Base-by-base conservation (phyloP, 2,888 invertebrate genomes). In the Caradrina kadenii region DNA sequence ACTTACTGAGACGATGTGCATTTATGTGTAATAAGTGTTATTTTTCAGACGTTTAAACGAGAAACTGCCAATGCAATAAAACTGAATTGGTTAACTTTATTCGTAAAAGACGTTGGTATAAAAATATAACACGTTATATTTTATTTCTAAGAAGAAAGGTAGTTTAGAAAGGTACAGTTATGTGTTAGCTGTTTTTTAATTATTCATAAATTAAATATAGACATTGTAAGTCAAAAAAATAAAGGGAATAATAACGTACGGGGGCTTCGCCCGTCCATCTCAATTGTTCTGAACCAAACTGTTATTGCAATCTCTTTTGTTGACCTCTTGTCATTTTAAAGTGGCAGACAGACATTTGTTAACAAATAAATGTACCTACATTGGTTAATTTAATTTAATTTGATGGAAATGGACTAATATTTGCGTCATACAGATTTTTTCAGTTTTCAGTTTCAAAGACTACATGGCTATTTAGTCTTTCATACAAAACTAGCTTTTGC, bases 1-100 rank as follows among this genome's bases (percentile, higher is more conserved):
- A 88, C 88, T 88, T 89, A 89, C 86, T 82, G 85, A 83, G 83
- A 83, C 83, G 86, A 86, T 86, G 80, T 85, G 84, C 86, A 86
- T 88, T 89, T 88, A 87, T 82, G 82, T 83, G 84, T 85, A 84
- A 83, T 88, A 83, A 83, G 80, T 75, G 84, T 85, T 88, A 83
- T 82, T 80, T 84, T 79, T 77, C 82, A 81, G 81, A 82, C 69
- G 77, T 70, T 79, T 73, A 76, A 84, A 83, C 80, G 77, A 80
- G 77, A 80, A 86, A 85, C 81, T 81, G 66, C 64, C 69, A 71
- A 69, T 81, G 49, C 60, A 70, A 80, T 76, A 69, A 73, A 78
- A 80, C 69, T 77, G 48, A 72, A 70, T 80, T 72, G 15, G 50
- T 56, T 66, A 58, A 62, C 48, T 62, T 22, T 64, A 56, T 73